Base-by-base conservation (phyloP, 2,113 vertebrate genomes). In the Turnix velox region DNA sequence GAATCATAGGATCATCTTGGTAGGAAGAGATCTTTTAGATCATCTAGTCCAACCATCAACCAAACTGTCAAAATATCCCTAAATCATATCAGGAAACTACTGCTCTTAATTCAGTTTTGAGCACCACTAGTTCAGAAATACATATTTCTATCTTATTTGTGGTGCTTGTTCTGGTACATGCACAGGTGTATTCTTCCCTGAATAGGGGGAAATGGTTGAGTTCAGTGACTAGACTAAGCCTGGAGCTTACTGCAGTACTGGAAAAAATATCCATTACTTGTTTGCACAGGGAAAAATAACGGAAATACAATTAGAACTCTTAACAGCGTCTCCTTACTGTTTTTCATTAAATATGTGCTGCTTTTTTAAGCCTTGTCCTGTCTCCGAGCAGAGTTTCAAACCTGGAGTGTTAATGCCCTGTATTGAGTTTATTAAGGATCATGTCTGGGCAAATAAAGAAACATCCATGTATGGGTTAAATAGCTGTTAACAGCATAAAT, bases 401-500 rank as follows among this genome's bases (percentile, higher is more conserved):
- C 10, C 18, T 54, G 6, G 39, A 30, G 17, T 75, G 19, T 6
- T 84, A 39, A 25, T 54, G 16, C 12, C 14, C 18, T 24, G 2
- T 24, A 31, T 18, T 40, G 65, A 75, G 45, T 75, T 76, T 30
- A 52, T 91, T 84, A 93, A 68, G 45, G 35, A 18, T 81, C 90
- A 54, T 46, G 80, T 52, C 66, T 63, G 54, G 62, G 58, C 52
- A 73, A 81, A 92, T 66, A 67, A 91, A 79, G 78, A 72, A 87
- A 39, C 73, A 20, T 33, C 46, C 45, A 39, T 31, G 35, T 63
- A 20, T 16, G 63, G 31, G 73, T 80, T 59, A 91, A 95, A 92
- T 79, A 67, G 75, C 83, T 95, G 62, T 90, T 87, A 90, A 62
- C 74, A 78, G 51, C 79, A 72, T 55, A 63, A 91, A 76, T 84